Conservation (phyloP, 2,888 invertebrate genomes). For the Synanthedon tipuliformis region DNA sequence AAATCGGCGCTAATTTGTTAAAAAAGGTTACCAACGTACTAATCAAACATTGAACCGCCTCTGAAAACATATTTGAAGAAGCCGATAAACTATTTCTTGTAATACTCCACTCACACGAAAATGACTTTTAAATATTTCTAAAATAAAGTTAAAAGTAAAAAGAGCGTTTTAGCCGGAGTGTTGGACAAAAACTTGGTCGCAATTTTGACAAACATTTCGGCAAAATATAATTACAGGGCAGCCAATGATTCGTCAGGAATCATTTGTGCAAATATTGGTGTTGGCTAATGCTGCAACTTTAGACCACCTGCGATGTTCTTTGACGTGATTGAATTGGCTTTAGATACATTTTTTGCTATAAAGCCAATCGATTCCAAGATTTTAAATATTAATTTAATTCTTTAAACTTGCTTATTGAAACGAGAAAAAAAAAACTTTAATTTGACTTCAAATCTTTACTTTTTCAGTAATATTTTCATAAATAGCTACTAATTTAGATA, state of each 20-base stretch:
- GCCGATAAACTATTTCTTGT: constrained; percentile 9
- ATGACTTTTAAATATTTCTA: not conserved
- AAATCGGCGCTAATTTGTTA: constrained; percentile 45
- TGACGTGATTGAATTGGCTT: not conserved
- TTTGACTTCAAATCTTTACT: too few species aligned
- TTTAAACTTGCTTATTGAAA: too few species aligned
- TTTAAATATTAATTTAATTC: too few species aligned
- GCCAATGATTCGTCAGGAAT: constrained; percentile 21
- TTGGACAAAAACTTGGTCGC: constrained; percentile 5
- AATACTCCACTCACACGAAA: not conserved
- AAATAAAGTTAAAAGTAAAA: too few species aligned
- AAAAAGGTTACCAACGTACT: constrained; percentile 29
- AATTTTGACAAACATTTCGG: constrained; percentile 33
- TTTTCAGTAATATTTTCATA: too few species aligned
- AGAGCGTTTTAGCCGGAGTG: not conserved
- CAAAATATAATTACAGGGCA: constrained; percentile 39
- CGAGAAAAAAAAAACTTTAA: too few species aligned
- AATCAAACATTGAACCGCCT: constrained; percentile 30
- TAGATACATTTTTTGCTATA: not conserved
- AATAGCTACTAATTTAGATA: too few species aligned
- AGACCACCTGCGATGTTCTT: constrained; percentile 33
- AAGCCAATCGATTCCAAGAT: too few species aligned
- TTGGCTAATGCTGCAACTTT: constrained; percentile 16
- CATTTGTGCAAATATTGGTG: constrained; percentile 41
- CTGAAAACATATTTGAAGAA: constrained; percentile 17